These are phyloP conservation scores for Morpho achilles DNA, from an alignment of 2,888 invertebrate species.

Conservation along the genomic window DNA sequence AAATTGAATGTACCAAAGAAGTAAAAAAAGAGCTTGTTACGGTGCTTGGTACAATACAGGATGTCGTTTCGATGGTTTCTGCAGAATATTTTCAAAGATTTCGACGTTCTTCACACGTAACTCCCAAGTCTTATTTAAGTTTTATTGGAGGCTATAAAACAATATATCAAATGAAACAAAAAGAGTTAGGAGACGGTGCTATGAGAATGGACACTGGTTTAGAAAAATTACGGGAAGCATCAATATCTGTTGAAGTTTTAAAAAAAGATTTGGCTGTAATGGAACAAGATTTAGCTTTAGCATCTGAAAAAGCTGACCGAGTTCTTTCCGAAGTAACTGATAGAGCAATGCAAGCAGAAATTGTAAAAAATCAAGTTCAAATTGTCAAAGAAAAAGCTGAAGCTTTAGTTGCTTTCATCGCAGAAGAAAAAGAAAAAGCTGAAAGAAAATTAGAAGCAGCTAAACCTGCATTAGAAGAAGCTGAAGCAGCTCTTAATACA, in stretches of 20 bases:
- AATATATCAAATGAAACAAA: slow-evolving; percentile 93
- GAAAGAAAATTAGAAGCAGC: slow-evolving; percentile 97
- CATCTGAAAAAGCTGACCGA: slow-evolving; percentile 94
- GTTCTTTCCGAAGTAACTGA: slow-evolving; percentile 94
- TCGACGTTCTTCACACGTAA: slow-evolving; percentile 96
- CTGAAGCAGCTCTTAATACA: slow-evolving; percentile 95
- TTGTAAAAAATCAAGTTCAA: slow-evolving; percentile 96
- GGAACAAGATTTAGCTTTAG: slow-evolving; percentile 95
- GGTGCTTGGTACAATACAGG: slow-evolving; percentile 95
- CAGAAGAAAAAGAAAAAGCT: slow-evolving; percentile 93
- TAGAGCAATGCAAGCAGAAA: slow-evolving; percentile 96
- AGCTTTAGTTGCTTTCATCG: slow-evolving; percentile 90
- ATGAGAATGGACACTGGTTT: slow-evolving; percentile 96
- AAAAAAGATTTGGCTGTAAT: slow-evolving; percentile 95
- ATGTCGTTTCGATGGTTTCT: slow-evolving; percentile 92
- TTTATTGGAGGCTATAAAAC: slow-evolving; percentile 97
- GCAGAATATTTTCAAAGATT: slow-evolving; percentile 93
- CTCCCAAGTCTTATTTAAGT: slow-evolving; percentile 97
- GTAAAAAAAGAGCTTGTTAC: slow-evolving; percentile 93
- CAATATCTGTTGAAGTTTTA: slow-evolving; percentile 93
- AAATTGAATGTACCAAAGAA: slow-evolving; percentile 90
- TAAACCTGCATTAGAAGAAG: slow-evolving; percentile 96
- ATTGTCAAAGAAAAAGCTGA: slow-evolving; percentile 98
- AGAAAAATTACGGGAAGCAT: slow-evolving; percentile 96
- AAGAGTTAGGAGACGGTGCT: slow-evolving; percentile 93